Percentiles rank a stretch among this genome's conserved stretches.
These are phyloP conservation scores for Notiomystis cincta DNA, from an alignment of 2,113 vertebrate genomes.

Conservation along the genomic window DNA sequence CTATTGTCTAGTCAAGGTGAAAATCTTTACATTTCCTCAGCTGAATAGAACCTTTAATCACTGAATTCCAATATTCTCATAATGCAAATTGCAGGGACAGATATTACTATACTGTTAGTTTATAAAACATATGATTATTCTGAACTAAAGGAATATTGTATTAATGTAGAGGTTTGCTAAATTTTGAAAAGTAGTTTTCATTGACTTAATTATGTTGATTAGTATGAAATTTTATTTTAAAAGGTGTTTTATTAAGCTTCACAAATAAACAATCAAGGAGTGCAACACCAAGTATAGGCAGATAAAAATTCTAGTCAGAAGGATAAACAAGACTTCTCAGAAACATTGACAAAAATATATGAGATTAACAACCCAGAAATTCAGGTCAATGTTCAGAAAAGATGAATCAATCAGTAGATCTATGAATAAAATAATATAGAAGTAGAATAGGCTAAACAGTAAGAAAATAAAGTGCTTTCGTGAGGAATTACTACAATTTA, in stretches of 20 bases:
- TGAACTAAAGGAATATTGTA: not conserved
- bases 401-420: not conserved
- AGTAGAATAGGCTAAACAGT: not conserved
- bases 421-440: not conserved
- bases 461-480: not conserved
- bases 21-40: not conserved
- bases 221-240: not conserved
- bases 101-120: not conserved
- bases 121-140: not conserved
- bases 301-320: not conserved
- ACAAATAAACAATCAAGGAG: not conserved
- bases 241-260: not conserved
- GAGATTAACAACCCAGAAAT: not conserved
- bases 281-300: not conserved
- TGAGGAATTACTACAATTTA: not conserved
- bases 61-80: not conserved
- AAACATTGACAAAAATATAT: not conserved
- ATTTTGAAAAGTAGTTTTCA: not conserved
- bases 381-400: not conserved
- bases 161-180: not conserved
- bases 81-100: not conserved
- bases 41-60: not conserved
- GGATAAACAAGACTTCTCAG: not conserved
- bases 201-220: not conserved
- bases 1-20: not conserved